Evolutionary conservation across 2,797 vertebrate species (phyloP).

Genomic region (Lithobates sylvaticus): DNA sequence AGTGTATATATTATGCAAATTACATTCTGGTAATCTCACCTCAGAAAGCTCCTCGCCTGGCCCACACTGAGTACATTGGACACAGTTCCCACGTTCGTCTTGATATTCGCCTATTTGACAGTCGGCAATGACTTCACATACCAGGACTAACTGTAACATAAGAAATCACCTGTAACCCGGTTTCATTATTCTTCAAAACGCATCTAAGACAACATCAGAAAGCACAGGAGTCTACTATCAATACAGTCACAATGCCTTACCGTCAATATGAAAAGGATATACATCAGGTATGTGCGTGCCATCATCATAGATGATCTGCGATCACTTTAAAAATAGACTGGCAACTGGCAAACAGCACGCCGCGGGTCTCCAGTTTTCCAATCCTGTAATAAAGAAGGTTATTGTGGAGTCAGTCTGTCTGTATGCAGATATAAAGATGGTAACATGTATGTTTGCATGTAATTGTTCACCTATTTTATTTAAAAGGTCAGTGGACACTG

Average conservation of each 20-base stretch:
- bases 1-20: no score
- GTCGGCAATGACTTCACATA: slow-evolving; percentile 60
- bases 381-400: neutral
- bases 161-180: neutral
- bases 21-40: slow-evolving; percentile 66
- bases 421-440: neutral
- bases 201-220: neutral
- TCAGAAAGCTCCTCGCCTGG: slow-evolving; percentile 81
- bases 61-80: slow-evolving; percentile 76
- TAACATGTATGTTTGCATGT: neutral
- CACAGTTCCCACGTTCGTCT: slow-evolving; percentile 72
- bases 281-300: neutral
- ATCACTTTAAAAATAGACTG: neutral
- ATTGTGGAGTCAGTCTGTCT: neutral
- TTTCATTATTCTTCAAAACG: neutral
- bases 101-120: slow-evolving; percentile 77
- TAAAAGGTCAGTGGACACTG: no score
- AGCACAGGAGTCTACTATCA: neutral
- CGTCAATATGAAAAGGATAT: slow-evolving; percentile 26
- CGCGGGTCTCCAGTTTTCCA: neutral
- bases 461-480: no score
- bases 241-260: neutral
- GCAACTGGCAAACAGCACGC: no score
- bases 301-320: neutral
- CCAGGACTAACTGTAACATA: slow-evolving; percentile 30